Evolutionary conservation across 2,113 vertebrate genomes (phyloP).

Genomic region (Brachyistius frenatus): DNA sequence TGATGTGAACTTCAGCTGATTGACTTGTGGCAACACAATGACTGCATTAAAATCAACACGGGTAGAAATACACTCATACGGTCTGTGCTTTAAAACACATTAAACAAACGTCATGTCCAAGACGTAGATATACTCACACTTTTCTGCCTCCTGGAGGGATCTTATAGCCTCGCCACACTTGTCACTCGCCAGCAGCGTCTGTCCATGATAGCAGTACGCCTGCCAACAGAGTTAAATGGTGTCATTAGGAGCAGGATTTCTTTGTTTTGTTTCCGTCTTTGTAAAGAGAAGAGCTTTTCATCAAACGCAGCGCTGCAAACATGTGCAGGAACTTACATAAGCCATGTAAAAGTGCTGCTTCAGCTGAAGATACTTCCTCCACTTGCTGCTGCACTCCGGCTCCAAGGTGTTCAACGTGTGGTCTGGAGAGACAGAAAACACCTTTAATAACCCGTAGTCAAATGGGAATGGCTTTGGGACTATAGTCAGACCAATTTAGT

Average conservation of each 20-base stretch:
- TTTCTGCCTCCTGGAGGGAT: constrained; percentile 96
- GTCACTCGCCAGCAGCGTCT: constrained; percentile 92
- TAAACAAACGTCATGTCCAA: background rate
- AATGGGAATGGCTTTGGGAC: background rate
- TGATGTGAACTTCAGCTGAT: background rate
- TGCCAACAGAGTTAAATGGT: constrained; percentile 68
- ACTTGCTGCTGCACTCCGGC: constrained; percentile 92
- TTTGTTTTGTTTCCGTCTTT: background rate
- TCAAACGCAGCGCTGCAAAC: background rate
- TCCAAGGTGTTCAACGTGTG: constrained; percentile 95
- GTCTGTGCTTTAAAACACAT: background rate
- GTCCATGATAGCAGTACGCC: constrained; percentile 96
- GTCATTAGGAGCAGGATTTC: background rate
- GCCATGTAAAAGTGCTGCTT: constrained; percentile 98
- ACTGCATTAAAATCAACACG: background rate
- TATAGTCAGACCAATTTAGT: too few species aligned
- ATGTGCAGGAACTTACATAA: constrained; percentile 88
- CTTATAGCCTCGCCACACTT: constrained; percentile 98
- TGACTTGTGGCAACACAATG: background rate
- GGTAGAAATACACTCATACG: background rate
- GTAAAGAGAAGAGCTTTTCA: background rate
- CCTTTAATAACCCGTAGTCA: background rate
- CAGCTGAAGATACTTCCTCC: constrained; percentile 97
- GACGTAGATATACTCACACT: constrained; percentile 86
- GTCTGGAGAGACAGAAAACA: constrained; percentile 81